Percentiles rank a stretch among this genome's conserved stretches.
Conservation (phyloP, 1,140 invertebrate species). For the Leguminivora glycinivorella region DNA sequence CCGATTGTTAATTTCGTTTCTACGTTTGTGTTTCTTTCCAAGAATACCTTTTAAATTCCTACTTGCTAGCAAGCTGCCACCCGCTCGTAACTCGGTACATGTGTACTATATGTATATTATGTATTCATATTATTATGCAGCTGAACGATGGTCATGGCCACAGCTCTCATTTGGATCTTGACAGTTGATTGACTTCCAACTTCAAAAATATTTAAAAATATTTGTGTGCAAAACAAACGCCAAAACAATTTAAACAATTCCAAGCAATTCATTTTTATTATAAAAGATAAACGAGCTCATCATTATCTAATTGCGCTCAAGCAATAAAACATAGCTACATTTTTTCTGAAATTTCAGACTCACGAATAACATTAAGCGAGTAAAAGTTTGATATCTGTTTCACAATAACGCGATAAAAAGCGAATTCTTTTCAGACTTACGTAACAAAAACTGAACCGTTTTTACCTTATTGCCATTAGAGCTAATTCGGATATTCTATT, state of each 20-base stretch:
- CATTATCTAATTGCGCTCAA: not conserved
- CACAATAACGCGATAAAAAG: not conserved
- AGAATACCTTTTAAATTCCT: too few species aligned
- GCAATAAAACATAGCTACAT: not conserved
- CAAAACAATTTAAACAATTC: too few species aligned
- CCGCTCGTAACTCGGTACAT: too few species aligned
- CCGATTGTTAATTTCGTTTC: not conserved
- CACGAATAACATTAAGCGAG: not conserved
- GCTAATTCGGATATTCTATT: slow-evolving; percentile 8
- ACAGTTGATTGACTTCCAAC: too few species aligned
- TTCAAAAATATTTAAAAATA: too few species aligned
- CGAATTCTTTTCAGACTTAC: not conserved
- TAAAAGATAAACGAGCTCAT: not conserved
- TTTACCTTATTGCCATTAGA: slow-evolving; percentile 15
- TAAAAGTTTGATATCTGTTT: slow-evolving; percentile 1
- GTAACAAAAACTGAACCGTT: not conserved
- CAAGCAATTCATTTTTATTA: too few species aligned
- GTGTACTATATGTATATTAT: too few species aligned
- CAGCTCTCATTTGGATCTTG: too few species aligned
- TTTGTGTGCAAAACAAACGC: too few species aligned
- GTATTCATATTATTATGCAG: too few species aligned
- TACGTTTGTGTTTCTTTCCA: not conserved
- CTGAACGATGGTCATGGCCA: too few species aligned
- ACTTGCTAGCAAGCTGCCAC: too few species aligned
- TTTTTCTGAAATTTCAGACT: not conserved